Percentiles rank a stretch among this genome's conserved stretches.
Evolutionary conservation across 2,888 invertebrate species (phyloP).

Genomic region (Orthosia gothica): DNA sequence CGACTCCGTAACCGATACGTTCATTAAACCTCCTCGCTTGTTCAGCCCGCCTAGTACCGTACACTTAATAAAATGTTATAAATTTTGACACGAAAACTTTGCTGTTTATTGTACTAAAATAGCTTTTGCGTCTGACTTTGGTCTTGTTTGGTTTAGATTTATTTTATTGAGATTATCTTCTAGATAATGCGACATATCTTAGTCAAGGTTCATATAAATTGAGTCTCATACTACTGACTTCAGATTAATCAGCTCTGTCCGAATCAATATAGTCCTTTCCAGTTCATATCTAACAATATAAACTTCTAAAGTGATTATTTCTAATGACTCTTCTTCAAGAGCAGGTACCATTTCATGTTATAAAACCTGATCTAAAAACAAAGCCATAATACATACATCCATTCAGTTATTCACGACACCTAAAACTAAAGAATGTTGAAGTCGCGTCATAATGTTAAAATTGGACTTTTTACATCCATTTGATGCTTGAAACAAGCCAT

Average conservation of each 20-base stretch:
- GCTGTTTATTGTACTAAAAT: slow-evolving; percentile 50
- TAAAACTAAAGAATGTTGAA: slow-evolving; percentile 50
- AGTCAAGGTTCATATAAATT: slow-evolving; percentile 5
- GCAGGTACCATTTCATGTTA: not conserved
- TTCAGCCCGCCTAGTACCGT: slow-evolving; percentile 75
- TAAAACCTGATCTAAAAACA: slow-evolving; percentile 43
- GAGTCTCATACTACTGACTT: not conserved
- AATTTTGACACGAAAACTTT: slow-evolving; percentile 68
- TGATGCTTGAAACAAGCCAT: slow-evolving; percentile 74
- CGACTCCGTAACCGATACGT: slow-evolving; percentile 86
- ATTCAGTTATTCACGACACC: slow-evolving; percentile 57
- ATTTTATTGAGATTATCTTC: slow-evolving; percentile 34
- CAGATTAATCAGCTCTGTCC: slow-evolving; percentile 6
- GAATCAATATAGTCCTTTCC: not conserved
- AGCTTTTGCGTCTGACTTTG: slow-evolving; percentile 35
- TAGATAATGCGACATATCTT: slow-evolving; percentile 29
- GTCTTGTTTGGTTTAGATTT: slow-evolving; percentile 47
- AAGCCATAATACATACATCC: slow-evolving; percentile 12
- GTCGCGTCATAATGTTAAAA: slow-evolving; percentile 56
- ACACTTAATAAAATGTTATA: slow-evolving; percentile 76
- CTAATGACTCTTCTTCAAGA: not conserved
- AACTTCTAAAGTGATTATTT: not conserved
- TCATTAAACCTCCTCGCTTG: slow-evolving; percentile 83
- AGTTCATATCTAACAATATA: not conserved
- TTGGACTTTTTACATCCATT: slow-evolving; percentile 62